phyloP scores from a whole-genome alignment of 2,888 invertebrate genomes.

The Muscina levida region DNA sequence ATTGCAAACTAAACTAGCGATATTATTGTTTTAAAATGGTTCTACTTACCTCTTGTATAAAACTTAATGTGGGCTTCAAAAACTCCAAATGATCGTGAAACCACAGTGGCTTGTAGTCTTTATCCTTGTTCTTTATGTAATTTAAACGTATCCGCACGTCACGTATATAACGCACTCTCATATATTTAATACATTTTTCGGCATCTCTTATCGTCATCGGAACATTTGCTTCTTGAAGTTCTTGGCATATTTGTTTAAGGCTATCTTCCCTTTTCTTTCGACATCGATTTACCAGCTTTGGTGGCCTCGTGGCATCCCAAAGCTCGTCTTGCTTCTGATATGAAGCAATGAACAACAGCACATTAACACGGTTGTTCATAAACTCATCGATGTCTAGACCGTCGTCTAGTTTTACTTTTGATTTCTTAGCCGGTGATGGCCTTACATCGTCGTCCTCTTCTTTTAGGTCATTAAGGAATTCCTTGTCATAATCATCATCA shows the following conservation, averaged over 20 bases:
- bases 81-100: conserved; percentile 61
- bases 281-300: conserved; percentile 62
- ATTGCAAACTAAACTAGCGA: too few species aligned
- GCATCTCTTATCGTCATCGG: conserved; percentile 58
- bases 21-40: too few species aligned
- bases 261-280: conserved; percentile 63
- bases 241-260: conserved; percentile 56
- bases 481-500: conserved; percentile 53
- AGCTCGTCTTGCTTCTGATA: conserved; percentile 62
- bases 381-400: conserved; percentile 61
- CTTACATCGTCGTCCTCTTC: conserved; percentile 39
- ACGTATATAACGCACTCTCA: conserved; percentile 61
- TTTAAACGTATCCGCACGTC: conserved; percentile 62
- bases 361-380: conserved; percentile 58
- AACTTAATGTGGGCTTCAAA: conserved; percentile 57
- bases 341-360: conserved; percentile 52
- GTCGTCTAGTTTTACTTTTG: conserved; percentile 62
- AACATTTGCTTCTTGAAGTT: conserved; percentile 43
- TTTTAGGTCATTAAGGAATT: conserved; percentile 32
- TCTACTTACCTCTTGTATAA: conserved; percentile 61
- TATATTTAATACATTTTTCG: conserved; percentile 63
- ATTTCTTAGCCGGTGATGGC: conserved; percentile 57
- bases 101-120: conserved; percentile 63
- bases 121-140: conserved; percentile 62
- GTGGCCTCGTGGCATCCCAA: conserved; percentile 60